Evolutionary conservation across 2,113 vertebrate genomes (phyloP).

Genomic region (Gorsachius goisagi): DNA sequence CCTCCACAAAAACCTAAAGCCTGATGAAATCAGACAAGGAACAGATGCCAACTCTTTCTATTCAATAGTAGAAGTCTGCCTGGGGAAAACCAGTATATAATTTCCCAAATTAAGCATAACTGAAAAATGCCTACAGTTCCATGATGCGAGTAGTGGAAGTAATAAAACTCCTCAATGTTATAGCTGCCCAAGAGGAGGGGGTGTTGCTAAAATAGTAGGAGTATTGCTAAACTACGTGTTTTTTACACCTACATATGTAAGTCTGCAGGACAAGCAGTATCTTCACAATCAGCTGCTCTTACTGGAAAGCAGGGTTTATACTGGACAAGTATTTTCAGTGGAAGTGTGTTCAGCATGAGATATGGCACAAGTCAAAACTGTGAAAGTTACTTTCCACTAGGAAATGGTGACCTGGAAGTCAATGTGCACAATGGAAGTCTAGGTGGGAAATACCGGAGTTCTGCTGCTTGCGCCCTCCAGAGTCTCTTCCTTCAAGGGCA

Average conservation of each 20-base stretch:
- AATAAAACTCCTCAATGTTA: background rate
- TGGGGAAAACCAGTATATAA: background rate
- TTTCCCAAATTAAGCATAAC: background rate
- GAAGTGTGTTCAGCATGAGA: background rate
- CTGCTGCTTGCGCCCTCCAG: background rate
- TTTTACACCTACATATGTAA: background rate
- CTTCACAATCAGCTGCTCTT: background rate
- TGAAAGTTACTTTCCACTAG: background rate
- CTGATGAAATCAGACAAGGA: background rate
- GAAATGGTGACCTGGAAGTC: background rate
- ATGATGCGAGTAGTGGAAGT: background rate
- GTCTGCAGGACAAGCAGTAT: background rate
- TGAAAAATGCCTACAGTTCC: background rate
- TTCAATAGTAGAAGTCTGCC: background rate
- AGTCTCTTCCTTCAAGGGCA: background rate
- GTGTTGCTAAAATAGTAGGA: background rate
- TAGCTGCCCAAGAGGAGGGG: background rate
- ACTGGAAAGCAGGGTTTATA: background rate
- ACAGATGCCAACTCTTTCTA: background rate
- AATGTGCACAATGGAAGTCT: background rate
- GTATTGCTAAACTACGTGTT: background rate
- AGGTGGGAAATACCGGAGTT: background rate
- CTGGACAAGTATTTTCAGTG: background rate
- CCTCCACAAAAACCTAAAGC: background rate
- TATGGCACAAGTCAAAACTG: background rate